Evolutionary conservation across 2,888 invertebrate species (phyloP).

Genomic region (Hydriomena furcata): DNA sequence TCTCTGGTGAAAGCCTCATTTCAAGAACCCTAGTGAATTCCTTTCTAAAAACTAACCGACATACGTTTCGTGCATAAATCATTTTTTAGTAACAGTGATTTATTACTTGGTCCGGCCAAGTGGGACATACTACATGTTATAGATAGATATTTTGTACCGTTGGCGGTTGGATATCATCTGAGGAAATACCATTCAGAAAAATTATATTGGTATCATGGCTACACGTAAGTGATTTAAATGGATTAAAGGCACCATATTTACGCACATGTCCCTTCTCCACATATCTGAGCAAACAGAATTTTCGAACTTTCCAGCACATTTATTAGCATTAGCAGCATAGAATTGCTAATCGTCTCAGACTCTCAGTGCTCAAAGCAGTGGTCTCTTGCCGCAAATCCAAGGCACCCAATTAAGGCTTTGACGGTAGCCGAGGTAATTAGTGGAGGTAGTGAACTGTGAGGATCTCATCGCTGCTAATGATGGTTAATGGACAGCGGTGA

Average conservation of each 20-base stretch:
- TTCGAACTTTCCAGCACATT: too few relatives aligned
- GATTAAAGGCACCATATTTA: too few relatives aligned
- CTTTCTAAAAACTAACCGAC: neutral
- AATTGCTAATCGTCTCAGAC: conserved; percentile 8
- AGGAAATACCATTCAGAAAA: conserved; percentile 38
- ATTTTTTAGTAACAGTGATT: conserved; percentile 51
- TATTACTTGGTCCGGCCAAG: conserved; percentile 40
- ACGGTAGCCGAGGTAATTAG: conserved; percentile 16
- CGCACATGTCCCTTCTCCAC: too few relatives aligned
- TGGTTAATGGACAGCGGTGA: conserved; percentile 14
- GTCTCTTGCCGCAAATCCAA: neutral
- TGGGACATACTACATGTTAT: conserved; percentile 28
- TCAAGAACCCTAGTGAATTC: neutral
- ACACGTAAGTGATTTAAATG: conserved; percentile 27
- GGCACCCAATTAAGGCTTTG: conserved; percentile 17
- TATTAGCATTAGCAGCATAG: too few relatives aligned
- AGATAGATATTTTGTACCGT: conserved; percentile 30
- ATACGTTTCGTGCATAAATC: conserved; percentile 43
- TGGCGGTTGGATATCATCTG: conserved; percentile 25
- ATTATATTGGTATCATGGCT: conserved; percentile 39
- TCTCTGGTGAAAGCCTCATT: neutral
- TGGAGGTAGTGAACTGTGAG: conserved; percentile 8
- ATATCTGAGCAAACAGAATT: too few relatives aligned
- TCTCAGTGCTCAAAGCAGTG: conserved; percentile 12
- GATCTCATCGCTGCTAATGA: conserved; percentile 12